These are phyloP conservation scores for Rhadinocentrus ornatus DNA, from an alignment of 2,797 vertebrate species.

Conservation along the genomic window DNA sequence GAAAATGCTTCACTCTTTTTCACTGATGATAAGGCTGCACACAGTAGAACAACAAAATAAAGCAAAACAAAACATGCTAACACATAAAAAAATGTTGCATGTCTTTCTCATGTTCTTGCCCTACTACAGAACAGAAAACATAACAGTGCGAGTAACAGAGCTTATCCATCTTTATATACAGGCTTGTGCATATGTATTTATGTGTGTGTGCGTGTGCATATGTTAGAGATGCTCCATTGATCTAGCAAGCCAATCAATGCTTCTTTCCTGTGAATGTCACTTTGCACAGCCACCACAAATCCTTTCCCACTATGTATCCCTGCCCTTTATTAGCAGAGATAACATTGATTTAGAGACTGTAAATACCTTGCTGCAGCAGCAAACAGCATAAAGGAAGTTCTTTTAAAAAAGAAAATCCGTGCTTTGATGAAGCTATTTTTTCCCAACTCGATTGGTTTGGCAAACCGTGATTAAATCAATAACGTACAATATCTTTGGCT, in stretches of 20 bases:
- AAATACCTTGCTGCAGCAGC: conserved; percentile 20
- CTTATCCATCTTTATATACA: conserved; percentile 8
- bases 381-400: conserved; percentile 25
- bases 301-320: conserved; percentile 62
- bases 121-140: background rate
- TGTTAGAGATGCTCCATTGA: conserved; percentile 48
- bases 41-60: background rate
- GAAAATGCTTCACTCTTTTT: conserved; percentile 25
- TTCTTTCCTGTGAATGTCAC: conserved; percentile 53
- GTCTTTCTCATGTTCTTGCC: background rate
- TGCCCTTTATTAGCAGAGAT: conserved; percentile 64
- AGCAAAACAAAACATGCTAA: background rate
- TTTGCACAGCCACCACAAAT: conserved; percentile 55
- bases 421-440: conserved; percentile 13
- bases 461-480: conserved; percentile 9
- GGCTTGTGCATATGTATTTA: background rate
- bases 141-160: conserved; percentile 13
- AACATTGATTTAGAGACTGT: conserved; percentile 63
- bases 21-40: conserved; percentile 8
- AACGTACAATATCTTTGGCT: conserved; percentile 11
- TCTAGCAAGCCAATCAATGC: conserved; percentile 63
- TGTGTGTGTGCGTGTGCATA: conserved; percentile 7
- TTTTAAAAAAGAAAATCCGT: background rate
- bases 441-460: conserved; percentile 14
- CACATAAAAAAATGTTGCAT: conserved; percentile 7